Percentiles rank a stretch among this genome's conserved stretches.
These are phyloP conservation scores for Chaetodon trifascialis DNA, from an alignment of 2,113 vertebrate genomes.

Conservation along the genomic window DNA sequence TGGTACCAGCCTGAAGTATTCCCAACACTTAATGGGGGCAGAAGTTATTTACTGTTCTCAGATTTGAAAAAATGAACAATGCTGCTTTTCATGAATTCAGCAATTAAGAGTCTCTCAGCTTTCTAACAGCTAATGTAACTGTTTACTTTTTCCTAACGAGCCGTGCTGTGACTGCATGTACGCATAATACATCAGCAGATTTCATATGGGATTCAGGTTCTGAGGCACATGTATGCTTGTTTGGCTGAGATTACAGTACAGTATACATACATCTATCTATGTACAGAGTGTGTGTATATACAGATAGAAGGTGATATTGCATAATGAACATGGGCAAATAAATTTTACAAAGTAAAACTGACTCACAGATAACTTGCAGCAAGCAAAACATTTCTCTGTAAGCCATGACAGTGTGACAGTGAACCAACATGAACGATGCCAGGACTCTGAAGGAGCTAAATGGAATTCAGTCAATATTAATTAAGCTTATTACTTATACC, in stretches of 20 bases:
- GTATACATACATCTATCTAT: no score
- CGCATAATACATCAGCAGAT: constrained; percentile 1
- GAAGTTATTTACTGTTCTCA: constrained; percentile 73
- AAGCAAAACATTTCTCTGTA: not conserved
- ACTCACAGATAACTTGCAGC: not conserved
- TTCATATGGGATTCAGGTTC: constrained; percentile 17
- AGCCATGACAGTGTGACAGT: not conserved
- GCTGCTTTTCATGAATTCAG: constrained; percentile 42
- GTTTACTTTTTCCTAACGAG: constrained; percentile 29
- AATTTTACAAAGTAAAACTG: not conserved
- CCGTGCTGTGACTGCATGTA: constrained; percentile 5
- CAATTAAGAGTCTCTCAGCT: constrained; percentile 35
- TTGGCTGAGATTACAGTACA: not conserved
- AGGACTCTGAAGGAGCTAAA: not conserved
- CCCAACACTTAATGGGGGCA: constrained; percentile 67
- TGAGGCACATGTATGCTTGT: not conserved
- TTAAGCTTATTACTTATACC: not conserved
- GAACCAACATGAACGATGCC: not conserved
- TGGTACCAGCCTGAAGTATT: constrained; percentile 75
- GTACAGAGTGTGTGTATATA: no score
- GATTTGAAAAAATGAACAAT: constrained; percentile 44
- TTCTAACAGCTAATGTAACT: constrained; percentile 15
- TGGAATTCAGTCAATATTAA: not conserved
- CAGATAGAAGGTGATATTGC: not conserved
- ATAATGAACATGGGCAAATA: not conserved